Percentiles rank a stretch among this genome's conserved stretches.
phyloP scores from a whole-genome alignment of 2,113 vertebrate genomes.

The Psilopsiagon aurifrons region DNA sequence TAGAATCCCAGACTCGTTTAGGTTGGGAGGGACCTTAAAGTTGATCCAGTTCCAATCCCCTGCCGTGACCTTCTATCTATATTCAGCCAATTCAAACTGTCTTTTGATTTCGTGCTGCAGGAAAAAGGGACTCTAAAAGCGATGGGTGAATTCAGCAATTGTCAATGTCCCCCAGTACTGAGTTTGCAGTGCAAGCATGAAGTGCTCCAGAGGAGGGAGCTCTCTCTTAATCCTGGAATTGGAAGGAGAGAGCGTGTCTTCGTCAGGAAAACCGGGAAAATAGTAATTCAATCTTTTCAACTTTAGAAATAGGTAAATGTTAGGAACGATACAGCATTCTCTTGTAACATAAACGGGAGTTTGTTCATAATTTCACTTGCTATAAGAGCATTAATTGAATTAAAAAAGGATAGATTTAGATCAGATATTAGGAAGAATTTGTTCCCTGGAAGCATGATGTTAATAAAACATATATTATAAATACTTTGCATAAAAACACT shows the following conservation, averaged over 20 bases:
- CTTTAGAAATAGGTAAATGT: neutral
- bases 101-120: neutral
- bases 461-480: neutral
- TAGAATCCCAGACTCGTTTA: neutral
- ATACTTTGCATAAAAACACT: neutral
- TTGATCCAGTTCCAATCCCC: neutral
- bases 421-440: neutral
- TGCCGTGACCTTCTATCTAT: neutral
- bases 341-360: neutral
- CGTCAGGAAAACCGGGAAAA: neutral
- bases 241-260: neutral
- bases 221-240: neutral
- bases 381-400: neutral
- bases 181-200: neutral
- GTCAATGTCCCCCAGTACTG: neutral
- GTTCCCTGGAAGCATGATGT: neutral
- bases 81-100: neutral
- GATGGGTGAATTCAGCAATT: neutral
- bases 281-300: neutral
- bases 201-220: constrained; percentile 60
- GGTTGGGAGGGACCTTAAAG: neutral
- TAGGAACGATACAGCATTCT: neutral
- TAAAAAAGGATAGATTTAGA: neutral
- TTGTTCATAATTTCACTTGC: neutral
- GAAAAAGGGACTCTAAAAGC: neutral